These are phyloP conservation scores for Ianthella basta DNA, from an alignment of 37 sponge, comb jelly and placozoan genomes.

Conservation along the genomic window DNA sequence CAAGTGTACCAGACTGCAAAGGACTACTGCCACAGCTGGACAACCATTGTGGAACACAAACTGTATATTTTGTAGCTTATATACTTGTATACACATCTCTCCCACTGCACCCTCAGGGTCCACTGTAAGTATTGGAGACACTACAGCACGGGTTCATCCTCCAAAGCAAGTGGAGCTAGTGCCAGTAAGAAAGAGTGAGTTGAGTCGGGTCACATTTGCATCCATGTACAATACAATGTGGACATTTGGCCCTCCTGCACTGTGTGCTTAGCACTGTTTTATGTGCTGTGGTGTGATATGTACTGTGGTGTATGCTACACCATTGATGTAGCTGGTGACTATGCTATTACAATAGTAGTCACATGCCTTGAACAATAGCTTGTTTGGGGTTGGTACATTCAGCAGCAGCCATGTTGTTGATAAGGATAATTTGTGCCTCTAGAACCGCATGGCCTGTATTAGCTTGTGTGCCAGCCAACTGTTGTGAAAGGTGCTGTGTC, in stretches of 20 bases:
- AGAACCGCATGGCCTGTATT: background rate
- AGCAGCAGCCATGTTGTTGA: background rate
- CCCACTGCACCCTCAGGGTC: background rate
- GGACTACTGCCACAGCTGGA: too few species aligned
- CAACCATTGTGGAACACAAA: too few species aligned
- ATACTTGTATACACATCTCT: too few species aligned
- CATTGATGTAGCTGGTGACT: too few species aligned
- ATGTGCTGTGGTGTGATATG: too few species aligned
- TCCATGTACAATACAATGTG: background rate
- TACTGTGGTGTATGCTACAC: too few species aligned
- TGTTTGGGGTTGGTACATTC: too few species aligned
- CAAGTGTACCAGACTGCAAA: too few species aligned
- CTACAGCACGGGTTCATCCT: background rate
- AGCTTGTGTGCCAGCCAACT: background rate
- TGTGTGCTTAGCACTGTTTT: too few species aligned
- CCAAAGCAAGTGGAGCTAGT: constrained; percentile 14
- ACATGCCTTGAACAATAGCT: too few species aligned
- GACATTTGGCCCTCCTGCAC: background rate
- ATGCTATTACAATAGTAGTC: too few species aligned
- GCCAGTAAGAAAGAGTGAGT: background rate
- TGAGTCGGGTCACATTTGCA: background rate
- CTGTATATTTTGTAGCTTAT: too few species aligned
- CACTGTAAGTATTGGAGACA: background rate
- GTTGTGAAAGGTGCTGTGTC: constrained; percentile 31
- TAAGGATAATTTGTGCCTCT: background rate